Evolutionary conservation across 2,888 invertebrate species (phyloP).

Genomic region (Peribatodes rhomboidaria): DNA sequence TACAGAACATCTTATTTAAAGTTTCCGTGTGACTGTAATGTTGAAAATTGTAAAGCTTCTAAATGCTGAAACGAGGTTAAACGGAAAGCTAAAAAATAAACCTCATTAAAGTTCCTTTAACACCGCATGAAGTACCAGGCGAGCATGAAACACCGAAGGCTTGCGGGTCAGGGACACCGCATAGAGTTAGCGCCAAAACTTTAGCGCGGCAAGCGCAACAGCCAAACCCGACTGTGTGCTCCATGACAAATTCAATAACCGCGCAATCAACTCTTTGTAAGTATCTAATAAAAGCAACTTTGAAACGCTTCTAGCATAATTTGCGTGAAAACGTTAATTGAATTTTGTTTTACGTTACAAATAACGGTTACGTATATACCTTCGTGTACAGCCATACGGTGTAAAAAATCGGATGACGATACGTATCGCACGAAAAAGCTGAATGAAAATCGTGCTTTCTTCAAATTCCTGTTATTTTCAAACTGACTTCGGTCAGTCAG

Average conservation of each 20-base stretch:
- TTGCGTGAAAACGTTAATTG: slow-evolving; percentile 46
- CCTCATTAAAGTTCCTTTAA: slow-evolving; percentile 48
- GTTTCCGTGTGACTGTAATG: slow-evolving; percentile 2
- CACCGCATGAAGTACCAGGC: slow-evolving; percentile 52
- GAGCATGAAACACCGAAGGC: slow-evolving; percentile 54
- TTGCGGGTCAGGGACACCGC: slow-evolving; percentile 69
- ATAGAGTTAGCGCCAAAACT: slow-evolving; percentile 62
- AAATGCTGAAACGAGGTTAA: slow-evolving; percentile 20
- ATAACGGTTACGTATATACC: slow-evolving; percentile 36
- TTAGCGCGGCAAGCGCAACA: slow-evolving; percentile 38
- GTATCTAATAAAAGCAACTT: slow-evolving; percentile 51
- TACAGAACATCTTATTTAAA: neutral
- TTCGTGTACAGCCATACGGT: slow-evolving; percentile 14
- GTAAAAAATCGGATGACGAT: slow-evolving; percentile 5
- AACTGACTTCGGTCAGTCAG: slow-evolving; percentile 20
- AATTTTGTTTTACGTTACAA: slow-evolving; percentile 43
- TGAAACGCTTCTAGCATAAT: slow-evolving; percentile 37
- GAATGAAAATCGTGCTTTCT: neutral
- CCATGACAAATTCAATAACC: slow-evolving; percentile 35
- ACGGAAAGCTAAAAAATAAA: slow-evolving; percentile 26
- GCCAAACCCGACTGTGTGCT: slow-evolving; percentile 9
- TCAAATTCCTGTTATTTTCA: neutral
- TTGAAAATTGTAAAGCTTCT: neutral
- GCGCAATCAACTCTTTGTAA: slow-evolving; percentile 36
- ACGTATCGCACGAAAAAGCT: neutral